Percentiles rank a stretch among this genome's conserved stretches.
These are phyloP conservation scores for Leptothorax acervorum DNA, from an alignment of 2,888 invertebrate species.

Conservation along the genomic window DNA sequence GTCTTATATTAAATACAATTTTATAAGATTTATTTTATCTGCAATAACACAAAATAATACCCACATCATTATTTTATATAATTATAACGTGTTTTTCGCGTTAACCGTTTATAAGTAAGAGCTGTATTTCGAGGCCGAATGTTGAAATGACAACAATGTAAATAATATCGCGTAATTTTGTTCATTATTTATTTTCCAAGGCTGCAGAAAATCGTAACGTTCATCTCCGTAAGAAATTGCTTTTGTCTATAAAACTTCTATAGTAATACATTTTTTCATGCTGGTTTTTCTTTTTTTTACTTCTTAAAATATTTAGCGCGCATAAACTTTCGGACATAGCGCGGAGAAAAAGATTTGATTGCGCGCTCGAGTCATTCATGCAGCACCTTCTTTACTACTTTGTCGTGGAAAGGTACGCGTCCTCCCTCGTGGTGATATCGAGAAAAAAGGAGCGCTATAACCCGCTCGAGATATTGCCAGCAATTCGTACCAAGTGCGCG, in stretches of 20 bases:
- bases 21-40: not conserved
- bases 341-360: conserved; percentile 36
- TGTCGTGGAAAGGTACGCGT: not conserved
- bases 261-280: not conserved
- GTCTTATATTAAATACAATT: not conserved
- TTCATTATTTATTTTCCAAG: not conserved
- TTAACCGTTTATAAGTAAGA: not conserved
- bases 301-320: conserved; percentile 6
- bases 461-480: conserved; percentile 25
- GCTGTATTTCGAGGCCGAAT: not conserved
- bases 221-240: not conserved
- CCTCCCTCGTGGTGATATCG: conserved; percentile 2
- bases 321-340: not conserved
- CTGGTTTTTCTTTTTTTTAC: not conserved
- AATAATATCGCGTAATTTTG: not conserved
- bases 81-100: not conserved
- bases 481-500: conserved; percentile 43
- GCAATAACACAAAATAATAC: not conserved
- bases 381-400: conserved; percentile 25
- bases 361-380: conserved; percentile 26
- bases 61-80: not conserved
- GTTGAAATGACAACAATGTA: not conserved
- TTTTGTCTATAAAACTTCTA: not conserved
- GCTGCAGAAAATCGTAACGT: not conserved
- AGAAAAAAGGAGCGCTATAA: conserved; percentile 15